Conservation (phyloP, 1,140 invertebrate species). For the Rhopalosiphum padi region DNA sequence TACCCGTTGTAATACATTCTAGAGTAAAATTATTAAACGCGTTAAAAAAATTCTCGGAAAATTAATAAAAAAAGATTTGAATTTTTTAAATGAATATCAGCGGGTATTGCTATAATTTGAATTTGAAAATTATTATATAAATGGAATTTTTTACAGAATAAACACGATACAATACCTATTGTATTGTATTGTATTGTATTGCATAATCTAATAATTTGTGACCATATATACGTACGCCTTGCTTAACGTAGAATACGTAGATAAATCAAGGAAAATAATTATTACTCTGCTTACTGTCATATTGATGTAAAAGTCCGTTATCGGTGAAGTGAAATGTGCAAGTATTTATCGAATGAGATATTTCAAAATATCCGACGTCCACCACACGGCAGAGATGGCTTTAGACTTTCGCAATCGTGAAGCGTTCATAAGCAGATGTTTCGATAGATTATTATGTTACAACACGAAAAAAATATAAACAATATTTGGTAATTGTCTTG, state of each 20-base stretch:
- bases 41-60: background rate
- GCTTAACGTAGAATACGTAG: background rate
- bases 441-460: background rate
- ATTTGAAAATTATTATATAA: background rate
- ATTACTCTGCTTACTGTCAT: no score
- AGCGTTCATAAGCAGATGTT: background rate
- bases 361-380: background rate
- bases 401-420: background rate
- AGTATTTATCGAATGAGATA: background rate
- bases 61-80: background rate
- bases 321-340: no score
- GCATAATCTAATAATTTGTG: background rate
- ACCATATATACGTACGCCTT: background rate
- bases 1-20: background rate
- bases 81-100: background rate
- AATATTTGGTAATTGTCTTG: background rate
- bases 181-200: background rate
- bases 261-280: background rate
- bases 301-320: background rate
- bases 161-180: background rate
- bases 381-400: background rate
- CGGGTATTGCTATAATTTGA: background rate
- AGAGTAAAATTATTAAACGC: background rate
- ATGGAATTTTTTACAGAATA: background rate
- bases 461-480: background rate